Evolutionary conservation across 2,888 invertebrate species (phyloP).

Genomic region (Trichacis sp.): DNA sequence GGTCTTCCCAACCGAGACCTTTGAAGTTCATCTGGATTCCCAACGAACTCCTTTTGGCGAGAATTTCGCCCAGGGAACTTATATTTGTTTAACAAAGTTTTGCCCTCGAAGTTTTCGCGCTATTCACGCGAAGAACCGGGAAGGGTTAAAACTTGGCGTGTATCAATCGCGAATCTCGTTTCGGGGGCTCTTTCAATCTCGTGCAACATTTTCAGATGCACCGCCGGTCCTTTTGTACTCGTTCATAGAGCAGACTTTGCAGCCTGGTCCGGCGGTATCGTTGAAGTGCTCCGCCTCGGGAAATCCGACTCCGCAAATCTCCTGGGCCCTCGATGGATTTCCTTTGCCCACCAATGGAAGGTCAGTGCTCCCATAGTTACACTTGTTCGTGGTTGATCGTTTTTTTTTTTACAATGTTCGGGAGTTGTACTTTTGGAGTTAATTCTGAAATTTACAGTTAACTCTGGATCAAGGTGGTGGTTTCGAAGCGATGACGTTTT

Average conservation of each 20-base stretch:
- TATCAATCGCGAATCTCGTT: neutral
- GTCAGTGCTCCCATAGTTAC: constrained; percentile 47
- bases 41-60: neutral
- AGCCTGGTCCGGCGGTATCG: constrained; percentile 82
- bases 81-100: no score
- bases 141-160: neutral
- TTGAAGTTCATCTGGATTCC: neutral
- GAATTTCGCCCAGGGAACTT: no score
- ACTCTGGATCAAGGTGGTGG: no score
- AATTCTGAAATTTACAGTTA: no score
- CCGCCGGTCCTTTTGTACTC: constrained; percentile 81
- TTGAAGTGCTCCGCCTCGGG: constrained; percentile 82
- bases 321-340: constrained; percentile 82
- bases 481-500: no score
- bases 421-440: no score
- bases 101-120: no score
- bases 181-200: constrained; percentile 20
- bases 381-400: no score
- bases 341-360: constrained; percentile 74
- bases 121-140: neutral
- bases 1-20: neutral
- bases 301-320: constrained; percentile 82
- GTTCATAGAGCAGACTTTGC: constrained; percentile 83
- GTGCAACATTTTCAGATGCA: constrained; percentile 73
- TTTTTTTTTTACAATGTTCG: no score